A percentile compares a stretch with the other conserved stretches of the same genome.
These are phyloP conservation scores for Trichonephila clavata DNA, from an alignment of 1,140 invertebrate genomes.

Conservation along the genomic window DNA sequence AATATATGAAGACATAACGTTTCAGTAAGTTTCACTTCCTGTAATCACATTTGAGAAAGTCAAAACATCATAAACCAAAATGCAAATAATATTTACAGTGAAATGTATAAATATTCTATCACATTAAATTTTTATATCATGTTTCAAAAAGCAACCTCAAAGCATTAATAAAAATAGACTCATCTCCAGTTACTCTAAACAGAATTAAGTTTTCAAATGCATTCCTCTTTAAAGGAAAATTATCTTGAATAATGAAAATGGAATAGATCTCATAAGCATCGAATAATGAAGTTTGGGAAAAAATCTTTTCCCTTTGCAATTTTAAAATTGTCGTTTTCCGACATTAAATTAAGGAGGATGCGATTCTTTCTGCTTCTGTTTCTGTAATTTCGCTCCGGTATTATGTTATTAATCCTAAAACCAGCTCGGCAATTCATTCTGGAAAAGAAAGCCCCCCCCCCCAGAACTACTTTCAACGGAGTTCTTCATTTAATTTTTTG, in stretches of 20 bases:
- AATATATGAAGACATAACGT: too few species aligned
- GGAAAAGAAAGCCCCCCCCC: neutral
- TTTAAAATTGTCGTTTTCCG: neutral
- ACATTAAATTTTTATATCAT: too few species aligned
- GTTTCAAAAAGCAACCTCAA: too few species aligned
- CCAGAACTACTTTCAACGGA: neutral
- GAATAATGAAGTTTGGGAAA: neutral
- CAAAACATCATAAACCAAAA: too few species aligned
- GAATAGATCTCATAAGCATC: neutral
- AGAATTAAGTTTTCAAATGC: neutral
- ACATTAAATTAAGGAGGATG: neutral
- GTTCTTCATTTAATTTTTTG: slow-evolving; percentile 4
- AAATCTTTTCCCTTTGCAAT: neutral
- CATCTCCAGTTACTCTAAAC: too few species aligned
- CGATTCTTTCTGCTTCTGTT: neutral
- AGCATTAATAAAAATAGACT: too few species aligned
- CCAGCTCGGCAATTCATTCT: slow-evolving; percentile 19
- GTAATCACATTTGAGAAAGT: too few species aligned
- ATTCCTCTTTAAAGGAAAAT: neutral
- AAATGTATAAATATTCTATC: too few species aligned
- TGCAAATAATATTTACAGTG: too few species aligned
- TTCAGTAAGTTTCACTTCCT: too few species aligned
- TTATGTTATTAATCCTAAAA: slow-evolving; percentile 46
- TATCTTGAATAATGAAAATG: neutral
- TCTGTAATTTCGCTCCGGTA: neutral